Percentiles rank a stretch among this genome's conserved stretches.
Evolutionary conservation across 2,888 invertebrate species (phyloP).

Genomic region (Chalcis sispes): DNA sequence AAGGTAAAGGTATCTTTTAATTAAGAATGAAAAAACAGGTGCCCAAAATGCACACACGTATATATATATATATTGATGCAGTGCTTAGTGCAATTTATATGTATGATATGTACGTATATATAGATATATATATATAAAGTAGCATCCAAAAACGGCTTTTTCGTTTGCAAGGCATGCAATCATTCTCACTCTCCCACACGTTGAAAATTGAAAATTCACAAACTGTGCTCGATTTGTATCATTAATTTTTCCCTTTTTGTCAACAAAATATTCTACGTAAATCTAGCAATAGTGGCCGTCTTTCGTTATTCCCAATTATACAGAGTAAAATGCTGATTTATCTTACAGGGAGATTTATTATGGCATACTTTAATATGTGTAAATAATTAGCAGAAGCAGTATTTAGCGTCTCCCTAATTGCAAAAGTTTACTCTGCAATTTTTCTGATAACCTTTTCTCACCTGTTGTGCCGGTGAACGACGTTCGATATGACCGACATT

Average conservation of each 20-base stretch:
- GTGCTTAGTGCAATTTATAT: slow-evolving; percentile 76
- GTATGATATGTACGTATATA: slow-evolving; percentile 74
- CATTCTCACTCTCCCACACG: slow-evolving; percentile 76
- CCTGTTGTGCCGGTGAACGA: slow-evolving; percentile 20
- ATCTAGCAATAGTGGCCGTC: slow-evolving; percentile 20
- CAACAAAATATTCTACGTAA: not conserved
- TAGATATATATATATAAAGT: slow-evolving; percentile 75
- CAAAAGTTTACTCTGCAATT: not conserved
- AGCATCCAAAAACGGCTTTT: slow-evolving; percentile 75
- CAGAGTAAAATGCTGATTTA: slow-evolving; percentile 16
- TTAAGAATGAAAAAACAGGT: slow-evolving; percentile 39
- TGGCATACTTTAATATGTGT: slow-evolving; percentile 6
- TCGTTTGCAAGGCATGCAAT: slow-evolving; percentile 75
- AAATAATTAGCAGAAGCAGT: not conserved
- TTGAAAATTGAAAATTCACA: slow-evolving; percentile 14
- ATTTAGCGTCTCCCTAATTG: not conserved
- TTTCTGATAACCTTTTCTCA: not conserved
- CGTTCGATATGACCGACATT: not conserved
- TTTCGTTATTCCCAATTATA: not conserved
- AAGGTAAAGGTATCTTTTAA: not conserved
- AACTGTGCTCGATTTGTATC: slow-evolving; percentile 28
- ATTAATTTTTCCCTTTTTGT: slow-evolving; percentile 1
- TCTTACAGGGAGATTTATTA: slow-evolving; percentile 1
- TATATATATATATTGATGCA: slow-evolving; percentile 76
- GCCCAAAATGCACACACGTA: slow-evolving; percentile 76